Evolutionary conservation across 2,113 vertebrate species (phyloP), one percentile per base, ranked within the genome.

Genomic region (Cebidichthys violaceus): DNA sequence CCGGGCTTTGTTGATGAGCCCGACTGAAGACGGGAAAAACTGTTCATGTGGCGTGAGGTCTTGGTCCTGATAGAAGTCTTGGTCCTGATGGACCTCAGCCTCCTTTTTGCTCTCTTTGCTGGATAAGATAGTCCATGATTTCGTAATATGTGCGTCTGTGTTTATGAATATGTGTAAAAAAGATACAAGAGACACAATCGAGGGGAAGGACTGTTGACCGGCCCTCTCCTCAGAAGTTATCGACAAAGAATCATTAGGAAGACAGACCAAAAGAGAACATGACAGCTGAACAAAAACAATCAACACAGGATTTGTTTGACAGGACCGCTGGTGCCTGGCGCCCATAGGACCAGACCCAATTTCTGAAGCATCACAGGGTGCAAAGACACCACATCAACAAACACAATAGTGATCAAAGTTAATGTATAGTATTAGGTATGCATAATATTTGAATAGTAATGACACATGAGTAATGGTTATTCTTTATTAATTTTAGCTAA

Each of bases 281-380:
- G 61, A 75, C 77, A 80, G 41, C 71, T 67, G 68, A 90, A 89
- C 61, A 75, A 61, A 89, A 93, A 90, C 86, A 90, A 87, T 90
- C 82, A 91, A 82, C 81, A 45, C 3, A 20, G 45, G 43, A 57
- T 90, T 84, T 94, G 92, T 94, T 84, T 89, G 92, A 89, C 92
- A 92, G 84, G 79, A 81, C 78, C 76, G 87, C 78, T 55, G 79
- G 79, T 64, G 70, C n/a, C 70, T 33, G 81, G 78, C 24, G 24
- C 85, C 75, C 67, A 80, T 68, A 89, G 80, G 89, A 86, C 31
- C 54, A 59, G 59, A 71, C 72, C 75, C 83, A 62, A 79, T 87
- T 89, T 79, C 35, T 65, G 41, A 71, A 73, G 57, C 71, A 50
- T 65, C 47, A 62, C 75, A 77, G 39, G 47, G 35, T 81, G 79